Conservation (phyloP, 2,113 vertebrate genomes). For the Festucalex cinctus region DNA sequence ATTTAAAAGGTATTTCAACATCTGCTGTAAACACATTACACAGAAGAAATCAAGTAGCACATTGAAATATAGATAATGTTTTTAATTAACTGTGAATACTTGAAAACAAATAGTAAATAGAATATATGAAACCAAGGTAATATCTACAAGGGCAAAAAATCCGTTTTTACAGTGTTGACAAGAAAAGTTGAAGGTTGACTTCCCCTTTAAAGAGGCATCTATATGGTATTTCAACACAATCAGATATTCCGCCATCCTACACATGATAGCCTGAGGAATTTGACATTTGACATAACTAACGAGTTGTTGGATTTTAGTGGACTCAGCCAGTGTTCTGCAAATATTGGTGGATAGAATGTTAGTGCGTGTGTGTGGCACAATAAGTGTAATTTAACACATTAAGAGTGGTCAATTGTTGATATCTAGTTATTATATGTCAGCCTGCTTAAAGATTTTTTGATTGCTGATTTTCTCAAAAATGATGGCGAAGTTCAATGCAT, state of each 20-base stretch:
- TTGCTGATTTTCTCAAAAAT: conserved; percentile 1
- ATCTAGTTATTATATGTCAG: neutral
- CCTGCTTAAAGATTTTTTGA: neutral
- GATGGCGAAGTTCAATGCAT: neutral
- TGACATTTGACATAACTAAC: neutral
- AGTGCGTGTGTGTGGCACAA: neutral
- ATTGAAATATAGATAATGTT: too few species aligned
- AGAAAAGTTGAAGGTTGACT: too few species aligned
- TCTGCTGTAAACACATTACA: too few species aligned
- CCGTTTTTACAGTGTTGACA: too few species aligned
- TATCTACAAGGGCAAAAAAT: too few species aligned
- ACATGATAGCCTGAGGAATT: neutral
- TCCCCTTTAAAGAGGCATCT: neutral
- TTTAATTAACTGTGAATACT: too few species aligned
- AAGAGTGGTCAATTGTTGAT: neutral
- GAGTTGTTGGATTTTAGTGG: neutral
- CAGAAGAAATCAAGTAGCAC: too few species aligned
- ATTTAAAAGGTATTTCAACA: too few species aligned
- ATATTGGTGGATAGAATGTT: neutral
- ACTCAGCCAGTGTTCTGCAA: neutral
- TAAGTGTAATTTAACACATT: neutral
- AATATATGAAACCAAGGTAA: too few species aligned
- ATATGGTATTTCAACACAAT: too few species aligned
- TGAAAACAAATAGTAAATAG: too few species aligned
- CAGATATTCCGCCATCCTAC: neutral